A percentile compares a stretch with the other conserved stretches of the same genome.
Conservation (phyloP, 1,140 invertebrate genomes). For the Zaprionus ornatus region DNA sequence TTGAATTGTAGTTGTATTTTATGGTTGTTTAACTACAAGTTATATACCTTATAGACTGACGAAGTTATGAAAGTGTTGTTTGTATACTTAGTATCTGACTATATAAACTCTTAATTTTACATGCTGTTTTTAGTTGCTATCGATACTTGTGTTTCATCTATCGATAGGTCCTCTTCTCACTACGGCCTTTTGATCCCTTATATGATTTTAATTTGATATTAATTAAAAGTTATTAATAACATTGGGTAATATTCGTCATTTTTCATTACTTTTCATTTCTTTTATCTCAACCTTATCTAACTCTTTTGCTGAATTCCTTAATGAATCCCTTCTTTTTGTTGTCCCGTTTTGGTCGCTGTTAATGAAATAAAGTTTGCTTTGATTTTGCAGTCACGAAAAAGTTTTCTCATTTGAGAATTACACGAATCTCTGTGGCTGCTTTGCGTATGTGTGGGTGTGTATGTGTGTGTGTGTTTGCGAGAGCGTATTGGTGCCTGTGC, state of each 20-base stretch:
- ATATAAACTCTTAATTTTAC: background rate
- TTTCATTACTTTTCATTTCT: background rate
- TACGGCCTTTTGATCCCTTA: too few relatives aligned
- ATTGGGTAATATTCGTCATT: background rate
- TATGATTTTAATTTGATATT: background rate
- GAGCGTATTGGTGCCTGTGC: background rate
- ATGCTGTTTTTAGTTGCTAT: background rate
- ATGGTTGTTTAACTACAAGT: too few relatives aligned
- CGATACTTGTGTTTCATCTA: background rate
- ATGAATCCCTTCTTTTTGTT: conserved; percentile 15
- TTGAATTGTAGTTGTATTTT: background rate
- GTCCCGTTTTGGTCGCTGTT: conserved; percentile 32
- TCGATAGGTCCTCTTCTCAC: background rate
- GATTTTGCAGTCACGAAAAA: conserved; percentile 61
- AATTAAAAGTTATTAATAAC: background rate
- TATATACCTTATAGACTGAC: too few relatives aligned
- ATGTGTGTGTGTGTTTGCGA: background rate
- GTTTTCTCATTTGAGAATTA: conserved; percentile 70
- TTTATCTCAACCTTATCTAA: background rate
- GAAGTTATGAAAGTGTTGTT: too few relatives aligned
- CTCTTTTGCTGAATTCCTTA: conserved; percentile 1
- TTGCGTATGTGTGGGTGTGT: background rate
- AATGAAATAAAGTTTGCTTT: conserved; percentile 71
- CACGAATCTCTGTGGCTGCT: conserved; percentile 57
- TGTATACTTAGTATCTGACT: background rate